A percentile compares a stretch with the other conserved stretches of the same genome.
Conservation (phyloP, 2,113 vertebrate genomes). For the Gadus chalcogrammus region DNA sequence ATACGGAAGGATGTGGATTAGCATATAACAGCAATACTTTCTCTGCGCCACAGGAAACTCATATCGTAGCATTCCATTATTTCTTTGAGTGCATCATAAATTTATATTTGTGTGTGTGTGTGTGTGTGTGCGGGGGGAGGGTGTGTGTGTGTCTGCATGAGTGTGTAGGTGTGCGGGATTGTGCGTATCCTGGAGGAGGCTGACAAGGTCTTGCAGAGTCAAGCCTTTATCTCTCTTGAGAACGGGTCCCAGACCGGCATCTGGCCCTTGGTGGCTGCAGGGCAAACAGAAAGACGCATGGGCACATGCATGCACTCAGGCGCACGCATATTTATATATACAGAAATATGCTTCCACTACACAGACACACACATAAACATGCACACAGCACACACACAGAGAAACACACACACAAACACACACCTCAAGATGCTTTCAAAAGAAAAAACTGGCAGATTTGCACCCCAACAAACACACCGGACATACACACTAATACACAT, state of each 20-base stretch:
- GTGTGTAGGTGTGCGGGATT: too few relatives aligned
- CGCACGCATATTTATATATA: background rate
- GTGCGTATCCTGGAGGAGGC: conserved; percentile 54
- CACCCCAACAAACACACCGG: background rate
- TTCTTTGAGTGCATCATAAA: too few relatives aligned
- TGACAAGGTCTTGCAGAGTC: conserved; percentile 62
- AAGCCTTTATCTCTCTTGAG: conserved; percentile 61
- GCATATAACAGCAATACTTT: conserved; percentile 7
- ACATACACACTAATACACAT: background rate
- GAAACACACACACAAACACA: background rate
- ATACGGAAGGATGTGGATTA: too few relatives aligned
- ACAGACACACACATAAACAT: background rate
- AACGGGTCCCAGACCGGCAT: conserved; percentile 64
- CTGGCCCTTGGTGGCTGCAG: conserved; percentile 42
- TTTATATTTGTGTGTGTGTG: too few relatives aligned
- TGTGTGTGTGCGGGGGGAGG: too few relatives aligned
- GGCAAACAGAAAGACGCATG: conserved; percentile 40
- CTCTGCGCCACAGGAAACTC: conserved; percentile 28
- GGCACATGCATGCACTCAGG: conserved; percentile 1
- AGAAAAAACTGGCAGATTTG: conserved; percentile 27
- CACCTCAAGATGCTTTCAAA: conserved; percentile 4
- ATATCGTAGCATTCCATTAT: conserved; percentile 51
- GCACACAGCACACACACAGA: background rate
- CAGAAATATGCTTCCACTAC: background rate
- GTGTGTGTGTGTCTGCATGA: too few relatives aligned